A percentile compares a stretch with the other conserved stretches of the same genome.
phyloP scores from a whole-genome alignment of 2,888 invertebrate genomes.

The Candidula unifasciata region DNA sequence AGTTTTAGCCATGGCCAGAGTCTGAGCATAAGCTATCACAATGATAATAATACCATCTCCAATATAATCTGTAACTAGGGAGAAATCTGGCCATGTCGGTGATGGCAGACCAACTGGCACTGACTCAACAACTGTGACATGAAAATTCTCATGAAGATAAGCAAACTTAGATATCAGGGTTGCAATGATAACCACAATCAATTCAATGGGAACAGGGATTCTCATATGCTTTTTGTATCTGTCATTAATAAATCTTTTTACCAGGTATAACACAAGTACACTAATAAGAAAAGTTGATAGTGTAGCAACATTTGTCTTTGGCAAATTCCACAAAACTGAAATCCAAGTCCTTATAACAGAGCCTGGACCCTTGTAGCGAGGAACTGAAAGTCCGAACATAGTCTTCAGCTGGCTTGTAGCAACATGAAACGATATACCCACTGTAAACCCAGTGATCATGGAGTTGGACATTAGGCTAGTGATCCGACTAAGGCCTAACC shows the following conservation, averaged over 20 bases:
- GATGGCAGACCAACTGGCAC: slow-evolving; percentile 59
- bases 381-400: slow-evolving; percentile 72
- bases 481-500: slow-evolving; percentile 61
- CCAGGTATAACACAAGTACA: slow-evolving; percentile 68
- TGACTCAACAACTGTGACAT: slow-evolving; percentile 53
- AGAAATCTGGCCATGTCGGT: slow-evolving; percentile 58
- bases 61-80: slow-evolving; percentile 73
- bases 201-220: slow-evolving; percentile 77
- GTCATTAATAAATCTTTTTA: slow-evolving; percentile 68
- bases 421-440: slow-evolving; percentile 89
- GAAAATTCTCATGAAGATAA: slow-evolving; percentile 47
- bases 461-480: slow-evolving; percentile 64
- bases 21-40: slow-evolving; percentile 79
- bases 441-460: slow-evolving; percentile 90
- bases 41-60: slow-evolving; percentile 77
- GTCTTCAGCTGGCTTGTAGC: slow-evolving; percentile 84
- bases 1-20: slow-evolving; percentile 79
- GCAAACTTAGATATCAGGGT: slow-evolving; percentile 51
- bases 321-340: slow-evolving; percentile 61
- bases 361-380: slow-evolving; percentile 47
- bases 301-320: slow-evolving; percentile 55
- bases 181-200: slow-evolving; percentile 65
- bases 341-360: slow-evolving; percentile 50
- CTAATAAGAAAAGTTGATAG: slow-evolving; percentile 60
- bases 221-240: slow-evolving; percentile 75